Conservation (phyloP, 1,140 invertebrate genomes). For the Cotesia typhae region DNA sequence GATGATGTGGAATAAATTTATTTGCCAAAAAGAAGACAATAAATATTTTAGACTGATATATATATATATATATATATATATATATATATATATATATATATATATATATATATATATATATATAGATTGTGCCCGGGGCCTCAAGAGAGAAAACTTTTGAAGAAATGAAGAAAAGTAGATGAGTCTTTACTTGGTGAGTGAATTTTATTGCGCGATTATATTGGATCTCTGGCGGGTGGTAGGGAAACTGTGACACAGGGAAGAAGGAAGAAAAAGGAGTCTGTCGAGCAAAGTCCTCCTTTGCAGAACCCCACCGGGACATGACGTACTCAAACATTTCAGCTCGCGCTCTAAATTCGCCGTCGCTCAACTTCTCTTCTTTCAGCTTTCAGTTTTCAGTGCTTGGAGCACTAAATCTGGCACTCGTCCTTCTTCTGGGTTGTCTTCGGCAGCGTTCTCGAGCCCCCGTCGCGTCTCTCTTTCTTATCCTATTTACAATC, state of each 20-base stretch:
- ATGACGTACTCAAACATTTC: constrained; percentile 50
- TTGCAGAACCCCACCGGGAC: constrained; percentile 42
- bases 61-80: no score
- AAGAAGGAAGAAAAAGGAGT: constrained; percentile 18
- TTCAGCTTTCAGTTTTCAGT: not conserved
- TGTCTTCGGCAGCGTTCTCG: not conserved
- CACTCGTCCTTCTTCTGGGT: constrained; percentile 3
- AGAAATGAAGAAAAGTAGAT: constrained; percentile 30
- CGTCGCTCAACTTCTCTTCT: constrained; percentile 16
- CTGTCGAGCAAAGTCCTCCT: constrained; percentile 26
- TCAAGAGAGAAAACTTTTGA: no score
- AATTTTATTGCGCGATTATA: constrained; percentile 64
- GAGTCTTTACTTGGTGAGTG: constrained; percentile 50
- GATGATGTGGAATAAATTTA: not conserved
- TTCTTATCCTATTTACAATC: constrained; percentile 35
- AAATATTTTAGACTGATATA: no score
- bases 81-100: no score
- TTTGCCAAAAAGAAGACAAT: no score
- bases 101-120: no score
- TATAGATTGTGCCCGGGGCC: no score
- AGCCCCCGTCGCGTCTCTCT: not conserved
- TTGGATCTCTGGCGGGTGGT: constrained; percentile 55
- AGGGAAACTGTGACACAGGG: no score
- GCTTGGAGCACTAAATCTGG: constrained; percentile 18
- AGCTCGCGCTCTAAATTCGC: constrained; percentile 44